Percentiles rank a stretch among this genome's conserved stretches.
phyloP scores from a whole-genome alignment of 1,140 invertebrate species.

The Sarcophaga peregrina region DNA sequence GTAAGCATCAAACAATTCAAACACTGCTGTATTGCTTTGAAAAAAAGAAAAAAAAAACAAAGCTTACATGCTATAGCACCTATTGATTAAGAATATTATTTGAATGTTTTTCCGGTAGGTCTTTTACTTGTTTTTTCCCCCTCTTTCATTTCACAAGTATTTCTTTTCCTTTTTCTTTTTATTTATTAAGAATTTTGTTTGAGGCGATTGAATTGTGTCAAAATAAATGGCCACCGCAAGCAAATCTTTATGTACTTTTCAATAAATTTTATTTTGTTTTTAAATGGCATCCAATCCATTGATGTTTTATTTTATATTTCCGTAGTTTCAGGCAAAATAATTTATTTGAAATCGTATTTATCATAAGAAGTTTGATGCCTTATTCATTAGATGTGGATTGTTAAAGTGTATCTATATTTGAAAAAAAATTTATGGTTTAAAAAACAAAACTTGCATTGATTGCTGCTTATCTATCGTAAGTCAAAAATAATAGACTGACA shows the following conservation, averaged over 20 bases:
- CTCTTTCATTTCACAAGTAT: neutral
- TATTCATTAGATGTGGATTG: neutral
- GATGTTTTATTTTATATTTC: constrained; percentile 12
- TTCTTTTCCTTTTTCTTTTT: no score
- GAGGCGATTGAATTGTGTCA: constrained; percentile 34
- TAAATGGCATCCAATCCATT: neutral
- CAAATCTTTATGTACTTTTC: neutral
- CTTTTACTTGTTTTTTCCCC: neutral
- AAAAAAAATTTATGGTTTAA: neutral
- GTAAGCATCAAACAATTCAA: no score
- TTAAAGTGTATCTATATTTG: constrained; percentile 1
- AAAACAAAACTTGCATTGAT: no score
- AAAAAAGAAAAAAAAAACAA: no score
- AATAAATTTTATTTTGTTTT: neutral
- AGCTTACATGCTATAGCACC: neutral
- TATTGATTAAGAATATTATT: constrained; percentile 2
- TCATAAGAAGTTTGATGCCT: constrained; percentile 10
- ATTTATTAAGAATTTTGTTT: neutral
- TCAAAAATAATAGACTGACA: no score
- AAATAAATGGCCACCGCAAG: constrained; percentile 37
- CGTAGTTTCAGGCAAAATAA: constrained; percentile 28
- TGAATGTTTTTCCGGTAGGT: constrained; percentile 14
- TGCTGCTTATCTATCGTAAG: no score
- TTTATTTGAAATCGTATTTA: constrained; percentile 27
- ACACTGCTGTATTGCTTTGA: no score